These are phyloP conservation scores for Gadus chalcogrammus DNA, from an alignment of 2,113 vertebrate genomes.

Conservation along the genomic window DNA sequence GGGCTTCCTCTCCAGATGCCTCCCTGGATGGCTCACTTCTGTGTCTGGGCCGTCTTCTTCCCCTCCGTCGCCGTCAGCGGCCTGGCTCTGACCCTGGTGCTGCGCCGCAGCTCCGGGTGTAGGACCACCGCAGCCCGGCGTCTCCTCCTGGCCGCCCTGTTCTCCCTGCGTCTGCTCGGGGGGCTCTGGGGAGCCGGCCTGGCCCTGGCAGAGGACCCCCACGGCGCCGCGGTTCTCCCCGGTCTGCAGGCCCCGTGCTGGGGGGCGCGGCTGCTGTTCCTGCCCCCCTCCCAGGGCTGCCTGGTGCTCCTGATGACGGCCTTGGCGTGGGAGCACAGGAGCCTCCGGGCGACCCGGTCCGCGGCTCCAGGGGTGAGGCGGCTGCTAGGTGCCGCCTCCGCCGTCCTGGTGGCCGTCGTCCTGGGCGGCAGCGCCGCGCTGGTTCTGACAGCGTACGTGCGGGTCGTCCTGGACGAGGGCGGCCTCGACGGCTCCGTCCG, in stretches of 20 bases:
- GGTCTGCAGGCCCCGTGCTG: background rate
- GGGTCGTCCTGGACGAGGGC: too few species aligned
- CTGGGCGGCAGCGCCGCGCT: background rate
- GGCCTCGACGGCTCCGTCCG: background rate
- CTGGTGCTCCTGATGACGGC: constrained; percentile 77
- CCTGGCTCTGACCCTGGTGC: background rate
- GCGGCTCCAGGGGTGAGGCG: constrained; percentile 45
- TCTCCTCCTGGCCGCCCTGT: background rate
- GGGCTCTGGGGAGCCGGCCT: constrained; percentile 8
- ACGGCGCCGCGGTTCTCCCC: too few species aligned
- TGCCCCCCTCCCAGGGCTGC: constrained; percentile 76
- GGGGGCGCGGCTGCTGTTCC: background rate
- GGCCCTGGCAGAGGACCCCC: background rate
- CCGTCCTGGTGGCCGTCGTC: background rate
- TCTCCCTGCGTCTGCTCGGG: background rate
- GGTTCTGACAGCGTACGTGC: background rate
- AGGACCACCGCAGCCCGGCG: background rate
- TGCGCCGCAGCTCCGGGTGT: background rate
- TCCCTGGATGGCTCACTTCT: background rate
- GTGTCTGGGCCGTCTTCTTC: constrained; percentile 11
- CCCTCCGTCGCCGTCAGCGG: background rate
- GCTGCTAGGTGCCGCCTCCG: background rate
- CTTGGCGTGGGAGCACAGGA: constrained; percentile 73
- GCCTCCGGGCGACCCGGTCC: constrained; percentile 40
- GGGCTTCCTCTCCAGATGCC: background rate